A percentile compares a stretch with the other conserved stretches of the same genome.
Conservation (phyloP, 2,113 vertebrate genomes). For the Globicephala melas region DNA sequence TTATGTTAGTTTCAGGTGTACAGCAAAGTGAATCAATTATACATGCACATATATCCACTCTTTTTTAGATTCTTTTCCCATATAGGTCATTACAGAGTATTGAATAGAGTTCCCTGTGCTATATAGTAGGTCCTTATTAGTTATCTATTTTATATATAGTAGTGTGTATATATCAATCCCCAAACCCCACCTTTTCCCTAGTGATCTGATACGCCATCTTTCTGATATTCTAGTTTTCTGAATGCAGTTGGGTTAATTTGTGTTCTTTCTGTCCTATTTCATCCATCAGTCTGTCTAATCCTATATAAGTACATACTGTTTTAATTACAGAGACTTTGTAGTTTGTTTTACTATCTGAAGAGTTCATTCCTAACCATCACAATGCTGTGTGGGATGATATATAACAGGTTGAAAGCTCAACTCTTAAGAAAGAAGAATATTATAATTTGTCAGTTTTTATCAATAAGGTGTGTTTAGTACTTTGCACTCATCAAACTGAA, state of each 20-base stretch:
- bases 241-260: background rate
- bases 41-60: no score
- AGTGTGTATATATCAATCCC: no score
- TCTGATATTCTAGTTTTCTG: background rate
- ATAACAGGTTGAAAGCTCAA: slow-evolving; percentile 37
- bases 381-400: slow-evolving; percentile 58
- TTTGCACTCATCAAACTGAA: background rate
- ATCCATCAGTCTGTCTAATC: background rate
- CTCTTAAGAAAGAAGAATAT: slow-evolving; percentile 51
- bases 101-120: no score
- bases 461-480: slow-evolving; percentile 5
- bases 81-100: no score
- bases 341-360: background rate
- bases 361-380: background rate
- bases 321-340: background rate
- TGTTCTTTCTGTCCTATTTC: background rate
- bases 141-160: no score
- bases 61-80: no score
- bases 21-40: no score
- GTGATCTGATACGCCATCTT: background rate
- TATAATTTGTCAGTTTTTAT: slow-evolving; percentile 64
- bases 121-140: no score
- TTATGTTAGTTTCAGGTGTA: no score
- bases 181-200: background rate
- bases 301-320: background rate